Evolutionary conservation across 2,888 invertebrate species (phyloP).

Genomic region (Platycheirus albimanus): DNA sequence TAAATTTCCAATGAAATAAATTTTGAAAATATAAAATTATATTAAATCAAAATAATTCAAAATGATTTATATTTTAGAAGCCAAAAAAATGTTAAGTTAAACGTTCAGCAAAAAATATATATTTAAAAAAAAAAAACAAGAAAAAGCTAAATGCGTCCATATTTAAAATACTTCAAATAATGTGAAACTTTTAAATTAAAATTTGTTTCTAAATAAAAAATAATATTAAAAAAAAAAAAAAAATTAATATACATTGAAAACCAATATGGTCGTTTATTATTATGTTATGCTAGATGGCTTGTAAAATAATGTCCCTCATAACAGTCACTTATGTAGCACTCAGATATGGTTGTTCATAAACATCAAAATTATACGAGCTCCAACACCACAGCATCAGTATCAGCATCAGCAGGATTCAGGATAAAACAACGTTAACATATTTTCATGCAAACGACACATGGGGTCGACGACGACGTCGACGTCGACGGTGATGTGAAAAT

Average conservation of each 20-base stretch:
- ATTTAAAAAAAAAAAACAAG: constrained; percentile 18
- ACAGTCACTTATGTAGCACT: constrained; percentile 12
- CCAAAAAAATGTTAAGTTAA: constrained; percentile 42
- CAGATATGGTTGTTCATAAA: constrained; percentile 31
- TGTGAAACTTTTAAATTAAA: constrained; percentile 57
- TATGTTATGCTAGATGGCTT: not conserved
- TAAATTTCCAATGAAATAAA: constrained; percentile 27
- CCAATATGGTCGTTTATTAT: constrained; percentile 8
- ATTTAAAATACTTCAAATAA: constrained; percentile 42
- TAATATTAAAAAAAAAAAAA: constrained; percentile 36
- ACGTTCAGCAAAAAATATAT: constrained; percentile 29
- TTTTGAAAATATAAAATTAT: constrained; percentile 25
- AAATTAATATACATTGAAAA: constrained; percentile 42
- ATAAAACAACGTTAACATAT: not conserved
- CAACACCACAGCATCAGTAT: too few relatives aligned
- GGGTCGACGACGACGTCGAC: constrained; percentile 1
- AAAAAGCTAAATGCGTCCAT: constrained; percentile 37
- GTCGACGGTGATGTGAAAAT: constrained; percentile 10
- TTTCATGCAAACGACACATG: constrained; percentile 6
- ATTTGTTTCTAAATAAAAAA: constrained; percentile 64
- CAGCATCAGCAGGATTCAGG: too few relatives aligned
- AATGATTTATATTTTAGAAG: constrained; percentile 63
- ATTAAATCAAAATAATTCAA: too few relatives aligned
- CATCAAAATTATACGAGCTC: constrained; percentile 27
- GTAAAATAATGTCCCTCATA: not conserved